These are phyloP conservation scores for Morpho deidamia DNA, from an alignment of 2,888 invertebrate genomes.

Conservation along the genomic window DNA sequence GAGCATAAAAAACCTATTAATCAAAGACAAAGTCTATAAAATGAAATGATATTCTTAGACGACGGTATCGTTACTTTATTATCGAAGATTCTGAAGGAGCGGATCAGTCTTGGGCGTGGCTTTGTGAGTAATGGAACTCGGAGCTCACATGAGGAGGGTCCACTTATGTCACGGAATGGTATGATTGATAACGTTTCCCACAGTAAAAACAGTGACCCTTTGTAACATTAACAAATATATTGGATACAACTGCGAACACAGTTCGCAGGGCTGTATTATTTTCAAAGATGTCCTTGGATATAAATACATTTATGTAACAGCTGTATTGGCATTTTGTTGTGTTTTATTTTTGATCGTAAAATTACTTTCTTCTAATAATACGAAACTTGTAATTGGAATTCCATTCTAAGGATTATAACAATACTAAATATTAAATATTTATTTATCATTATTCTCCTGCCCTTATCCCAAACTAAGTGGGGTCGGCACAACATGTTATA, in stretches of 20 bases:
- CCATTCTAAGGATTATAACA: too few relatives aligned
- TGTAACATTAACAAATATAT: constrained; percentile 34
- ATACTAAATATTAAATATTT: too few relatives aligned
- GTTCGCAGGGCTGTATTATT: constrained; percentile 3
- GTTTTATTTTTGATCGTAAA: constrained; percentile 2
- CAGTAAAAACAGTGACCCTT: constrained; percentile 64
- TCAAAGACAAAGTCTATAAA: too few relatives aligned
- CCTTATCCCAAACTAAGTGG: too few relatives aligned
- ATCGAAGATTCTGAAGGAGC: constrained; percentile 47
- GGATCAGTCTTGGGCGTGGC: constrained; percentile 69
- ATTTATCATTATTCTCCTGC: too few relatives aligned
- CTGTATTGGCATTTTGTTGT: constrained; percentile 1
- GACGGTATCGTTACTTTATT: constrained; percentile 30
- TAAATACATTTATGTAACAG: constrained; percentile 4
- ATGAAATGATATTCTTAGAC: too few relatives aligned
- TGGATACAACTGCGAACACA: constrained; percentile 15
- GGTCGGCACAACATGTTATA: too few relatives aligned
- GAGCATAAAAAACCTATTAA: too few relatives aligned
- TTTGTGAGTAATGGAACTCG: constrained; percentile 71
- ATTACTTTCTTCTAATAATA: constrained; percentile 1
- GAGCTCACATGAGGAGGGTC: constrained; percentile 73
- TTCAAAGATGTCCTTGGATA: constrained; percentile 9
- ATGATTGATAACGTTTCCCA: constrained; percentile 71
- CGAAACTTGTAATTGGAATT: not conserved
- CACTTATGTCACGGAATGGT: constrained; percentile 72